A percentile compares a stretch with the other conserved stretches of the same genome.
phyloP scores from a whole-genome alignment of 2,113 vertebrate species.

The Thunnus maccoyii region DNA sequence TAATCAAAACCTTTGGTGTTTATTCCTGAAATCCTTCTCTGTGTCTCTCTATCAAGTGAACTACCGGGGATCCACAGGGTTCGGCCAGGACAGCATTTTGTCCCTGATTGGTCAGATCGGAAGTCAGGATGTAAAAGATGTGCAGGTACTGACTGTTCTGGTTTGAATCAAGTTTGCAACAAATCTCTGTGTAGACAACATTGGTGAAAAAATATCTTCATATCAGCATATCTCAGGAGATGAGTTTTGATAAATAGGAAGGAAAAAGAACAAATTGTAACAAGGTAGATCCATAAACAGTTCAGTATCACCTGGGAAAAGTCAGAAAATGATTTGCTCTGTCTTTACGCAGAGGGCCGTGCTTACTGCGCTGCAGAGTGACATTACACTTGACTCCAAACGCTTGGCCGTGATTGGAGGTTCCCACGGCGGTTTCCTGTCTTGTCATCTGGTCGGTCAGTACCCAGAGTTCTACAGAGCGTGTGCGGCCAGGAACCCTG shows the following conservation, averaged over 20 bases:
- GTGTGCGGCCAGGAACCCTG: slow-evolving; percentile 87
- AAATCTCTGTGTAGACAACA: neutral
- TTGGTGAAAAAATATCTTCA: no score
- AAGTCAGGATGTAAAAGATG: slow-evolving; percentile 89
- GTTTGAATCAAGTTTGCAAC: neutral
- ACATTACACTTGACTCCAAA: slow-evolving; percentile 78
- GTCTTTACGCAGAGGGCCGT: slow-evolving; percentile 79
- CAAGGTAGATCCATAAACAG: neutral
- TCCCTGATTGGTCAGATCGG: slow-evolving; percentile 88
- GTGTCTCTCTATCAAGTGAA: slow-evolving; percentile 83
- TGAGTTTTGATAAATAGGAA: neutral
- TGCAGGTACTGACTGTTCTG: slow-evolving; percentile 82
- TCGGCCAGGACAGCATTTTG: slow-evolving; percentile 87
- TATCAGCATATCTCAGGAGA: neutral
- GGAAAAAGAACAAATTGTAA: neutral
- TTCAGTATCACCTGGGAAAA: neutral
- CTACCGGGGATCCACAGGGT: slow-evolving; percentile 90
- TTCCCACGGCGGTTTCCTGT: slow-evolving; percentile 90
- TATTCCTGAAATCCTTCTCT: neutral
- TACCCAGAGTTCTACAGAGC: slow-evolving; percentile 86
- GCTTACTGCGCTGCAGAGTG: slow-evolving; percentile 67
- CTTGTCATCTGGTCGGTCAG: slow-evolving; percentile 86
- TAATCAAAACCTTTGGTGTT: neutral
- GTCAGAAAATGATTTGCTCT: neutral
- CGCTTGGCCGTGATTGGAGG: slow-evolving; percentile 87